These are phyloP conservation scores for Andricus curvator DNA, from an alignment of 2,888 invertebrate genomes.

Conservation along the genomic window DNA sequence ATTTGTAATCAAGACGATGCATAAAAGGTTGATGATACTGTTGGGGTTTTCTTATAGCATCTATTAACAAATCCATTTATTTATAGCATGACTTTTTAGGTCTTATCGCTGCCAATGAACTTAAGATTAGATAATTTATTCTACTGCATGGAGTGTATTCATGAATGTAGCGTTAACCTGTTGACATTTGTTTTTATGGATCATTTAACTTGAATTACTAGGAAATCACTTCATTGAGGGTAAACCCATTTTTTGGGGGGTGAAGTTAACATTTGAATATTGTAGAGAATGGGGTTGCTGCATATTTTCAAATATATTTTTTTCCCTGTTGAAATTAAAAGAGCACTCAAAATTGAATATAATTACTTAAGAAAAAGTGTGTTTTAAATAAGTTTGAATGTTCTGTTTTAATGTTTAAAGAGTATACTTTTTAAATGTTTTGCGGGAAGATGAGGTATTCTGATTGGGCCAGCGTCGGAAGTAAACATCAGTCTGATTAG, in stretches of 20 bases:
- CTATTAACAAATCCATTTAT: background rate
- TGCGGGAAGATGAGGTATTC: too few species aligned
- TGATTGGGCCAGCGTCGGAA: too few species aligned
- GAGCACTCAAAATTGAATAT: too few species aligned
- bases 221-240: background rate
- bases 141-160: background rate
- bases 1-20: background rate
- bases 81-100: background rate
- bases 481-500: too few species aligned
- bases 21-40: background rate
- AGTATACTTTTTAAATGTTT: too few species aligned
- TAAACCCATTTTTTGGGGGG: background rate
- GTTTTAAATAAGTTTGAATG: too few species aligned
- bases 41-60: background rate
- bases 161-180: slow-evolving; percentile 12
- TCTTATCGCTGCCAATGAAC: slow-evolving; percentile 15
- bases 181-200: background rate
- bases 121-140: slow-evolving; percentile 7
- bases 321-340: too few species aligned
- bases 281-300: background rate
- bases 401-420: too few species aligned
- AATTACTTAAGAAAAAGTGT: too few species aligned
- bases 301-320: too few species aligned
- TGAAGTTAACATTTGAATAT: background rate
- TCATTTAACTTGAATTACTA: background rate